Evolutionary conservation across 2,888 invertebrate genomes (phyloP), one percentile per base, ranked within the genome.

Genomic region (Eupeodes luniger): DNA sequence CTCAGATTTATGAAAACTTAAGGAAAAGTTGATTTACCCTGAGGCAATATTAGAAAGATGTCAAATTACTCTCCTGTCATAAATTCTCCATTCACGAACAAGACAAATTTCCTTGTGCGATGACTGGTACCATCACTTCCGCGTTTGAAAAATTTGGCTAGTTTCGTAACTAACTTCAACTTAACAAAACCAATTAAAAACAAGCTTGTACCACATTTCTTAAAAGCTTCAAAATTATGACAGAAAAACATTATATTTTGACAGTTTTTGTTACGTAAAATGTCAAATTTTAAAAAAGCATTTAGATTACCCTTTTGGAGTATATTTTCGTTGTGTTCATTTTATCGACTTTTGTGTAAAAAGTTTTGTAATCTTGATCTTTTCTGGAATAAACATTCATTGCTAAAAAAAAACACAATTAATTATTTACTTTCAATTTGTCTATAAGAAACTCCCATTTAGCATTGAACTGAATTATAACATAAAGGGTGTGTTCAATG

Each of bases 401-500:
- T 59, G 4, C 10, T 11, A 40, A 10, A 62, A 16, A 40, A 49
- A 5, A 47, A 34, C 4, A 1, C 10, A 70, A 70, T 10, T 19
- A 55, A 55, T 55, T 55, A 9, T 40, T 44, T 9, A 70, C 55
- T 55, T 19, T 70, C 70, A 55, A 70, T 7, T 70, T 40, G 16
- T 12, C 16, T n/a, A n/a, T 51, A 16, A 36, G 36, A 14, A 34
- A 64, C 64, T 53, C 53, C 36, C 40, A 70, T 70, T 70, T 36
- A 55, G 14, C 70, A 55, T 70, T 70, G 53, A 55, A 55, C 40
- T 70, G 9, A 16, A 69, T 69, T 12, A 69, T 36, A 53, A 69
- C 12, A 40, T 53, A 69, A 47, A 19, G 53, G 51, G 69, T 69
- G 67, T 53, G 51, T 53, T 53, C 53, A 53, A 36, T 69, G 40